Base-by-base conservation (phyloP, 1,140 invertebrate genomes). In the Odontomachus brunneus region DNA sequence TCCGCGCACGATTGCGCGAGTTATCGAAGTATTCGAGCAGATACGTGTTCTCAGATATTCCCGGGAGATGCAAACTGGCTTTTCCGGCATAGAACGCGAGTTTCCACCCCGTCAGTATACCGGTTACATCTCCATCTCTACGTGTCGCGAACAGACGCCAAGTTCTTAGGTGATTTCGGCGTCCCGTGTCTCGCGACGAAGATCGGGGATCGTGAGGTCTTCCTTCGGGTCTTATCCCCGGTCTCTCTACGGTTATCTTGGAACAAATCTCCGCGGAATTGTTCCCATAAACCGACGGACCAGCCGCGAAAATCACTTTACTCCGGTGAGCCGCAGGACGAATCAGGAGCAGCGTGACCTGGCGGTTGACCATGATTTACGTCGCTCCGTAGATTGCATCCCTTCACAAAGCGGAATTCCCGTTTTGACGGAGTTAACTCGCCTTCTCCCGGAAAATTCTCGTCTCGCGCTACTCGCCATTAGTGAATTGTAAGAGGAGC, bases 231-330 rank as follows among this genome's bases (percentile, higher is more conserved):
- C 3, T 44, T 80, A 38, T 29, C 51, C 4, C 51, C n/a, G 19
- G 60, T 33, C 22, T 3, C 15, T n/a, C 2, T n/a, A 1, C 38
- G 38, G 38, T 59, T 71, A 80, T 57, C 65, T 69, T 22, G 22
- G 7, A 24, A 80, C 29, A 59, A 80, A 71, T 80, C 75, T 69
- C 51, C 33, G 22, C n/a, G 38, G 65, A n/a, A 80, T 80, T 71
- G 65, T 80, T 44, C 33, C 51, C 11, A 57, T 69, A 44, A 78
- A 59, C 22, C 12, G n/a, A 53, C 57, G 49, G 51, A 80, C 19
- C 26, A 15, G 22, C 44, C 65, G 33, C 24, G 75, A 57, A 57
- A 80, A 71, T 80, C 65, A 80, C 65, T 80, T 80, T 59, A 57
- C 63, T 57, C 33, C n/a, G 29, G 0, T 17, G 3, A 69, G 22